phyloP scores from a whole-genome alignment of 2,113 vertebrate species.

The Megaptera novaeangliae region DNA sequence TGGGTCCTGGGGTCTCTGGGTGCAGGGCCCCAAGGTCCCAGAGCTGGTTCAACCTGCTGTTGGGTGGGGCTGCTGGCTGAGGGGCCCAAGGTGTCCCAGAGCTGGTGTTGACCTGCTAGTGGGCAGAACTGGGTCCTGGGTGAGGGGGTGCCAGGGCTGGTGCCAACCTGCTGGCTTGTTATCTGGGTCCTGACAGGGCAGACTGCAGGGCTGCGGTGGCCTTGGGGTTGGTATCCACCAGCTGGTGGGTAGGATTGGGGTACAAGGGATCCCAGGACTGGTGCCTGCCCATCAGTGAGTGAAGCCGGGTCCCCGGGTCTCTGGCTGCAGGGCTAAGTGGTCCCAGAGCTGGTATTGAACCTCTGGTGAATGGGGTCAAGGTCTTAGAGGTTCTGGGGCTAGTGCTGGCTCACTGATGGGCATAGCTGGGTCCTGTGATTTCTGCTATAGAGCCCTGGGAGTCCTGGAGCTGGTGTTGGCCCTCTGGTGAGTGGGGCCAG shows the following conservation, averaged over 20 bases:
- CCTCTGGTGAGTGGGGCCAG: neutral
- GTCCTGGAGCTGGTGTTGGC: neutral
- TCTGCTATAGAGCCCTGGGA: neutral
- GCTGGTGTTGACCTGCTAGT: neutral
- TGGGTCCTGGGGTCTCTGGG: neutral
- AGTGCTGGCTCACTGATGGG: too few species aligned
- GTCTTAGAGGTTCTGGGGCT: too few species aligned
- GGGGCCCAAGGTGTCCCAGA: neutral
- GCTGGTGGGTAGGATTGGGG: neutral
- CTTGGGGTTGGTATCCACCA: neutral
- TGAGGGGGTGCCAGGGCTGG: neutral
- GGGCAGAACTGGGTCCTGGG: neutral
- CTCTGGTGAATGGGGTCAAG: neutral
- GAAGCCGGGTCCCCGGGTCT: neutral
- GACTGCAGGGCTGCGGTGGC: neutral
- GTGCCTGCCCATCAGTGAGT: neutral
- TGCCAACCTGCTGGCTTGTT: neutral
- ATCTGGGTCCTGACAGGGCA: neutral
- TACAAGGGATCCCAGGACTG: neutral
- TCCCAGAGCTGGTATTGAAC: neutral
- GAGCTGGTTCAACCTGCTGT: neutral
- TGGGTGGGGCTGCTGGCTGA: neutral
- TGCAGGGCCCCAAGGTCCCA: neutral
- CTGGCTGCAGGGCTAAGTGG: neutral
- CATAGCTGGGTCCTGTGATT: neutral